Conservation (phyloP, 2,113 vertebrate species). For the Bothrops jararaca region DNA sequence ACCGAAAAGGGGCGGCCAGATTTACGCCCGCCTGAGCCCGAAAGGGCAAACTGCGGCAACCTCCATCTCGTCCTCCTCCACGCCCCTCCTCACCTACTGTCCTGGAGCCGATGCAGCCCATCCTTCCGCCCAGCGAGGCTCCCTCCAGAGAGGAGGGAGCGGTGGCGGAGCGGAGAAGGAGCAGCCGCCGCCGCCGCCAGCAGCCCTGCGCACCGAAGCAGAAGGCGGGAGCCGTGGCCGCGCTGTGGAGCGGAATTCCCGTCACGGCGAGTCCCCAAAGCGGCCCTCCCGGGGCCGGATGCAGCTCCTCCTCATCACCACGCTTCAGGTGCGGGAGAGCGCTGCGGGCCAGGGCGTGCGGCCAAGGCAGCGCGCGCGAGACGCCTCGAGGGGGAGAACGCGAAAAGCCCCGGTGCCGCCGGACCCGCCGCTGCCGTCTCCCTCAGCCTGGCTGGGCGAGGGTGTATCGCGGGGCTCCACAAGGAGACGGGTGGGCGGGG, state of each 20-base stretch:
- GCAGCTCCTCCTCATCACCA: conserved; percentile 25
- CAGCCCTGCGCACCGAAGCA: not conserved
- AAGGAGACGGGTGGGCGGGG: not conserved
- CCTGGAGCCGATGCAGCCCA: conserved; percentile 80
- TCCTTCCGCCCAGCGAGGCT: conserved; percentile 59
- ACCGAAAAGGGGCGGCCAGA: not conserved
- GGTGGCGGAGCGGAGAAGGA: conserved; percentile 17
- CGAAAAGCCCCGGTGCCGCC: not conserved
- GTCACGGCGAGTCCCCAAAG: conserved; percentile 57
- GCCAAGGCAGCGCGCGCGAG: not conserved
- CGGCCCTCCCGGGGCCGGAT: conserved; percentile 36
- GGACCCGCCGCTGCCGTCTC: not conserved
- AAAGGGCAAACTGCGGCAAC: not conserved
- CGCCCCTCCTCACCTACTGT: conserved; percentile 73
- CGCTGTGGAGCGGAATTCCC: conserved; percentile 10
- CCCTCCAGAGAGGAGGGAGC: conserved; percentile 42
- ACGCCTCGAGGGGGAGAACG: not conserved
- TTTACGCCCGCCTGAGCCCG: not conserved
- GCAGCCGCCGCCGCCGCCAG: not conserved
- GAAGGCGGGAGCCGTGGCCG: conserved; percentile 12
- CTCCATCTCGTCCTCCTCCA: not conserved
- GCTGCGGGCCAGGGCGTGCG: conserved; percentile 17
- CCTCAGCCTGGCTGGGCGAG: not conserved
- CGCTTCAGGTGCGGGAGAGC: conserved; percentile 43
- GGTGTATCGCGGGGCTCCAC: conserved; percentile 1